Evolutionary conservation across 2,888 invertebrate genomes (phyloP).

Genomic region (Anarsia innoxiella): DNA sequence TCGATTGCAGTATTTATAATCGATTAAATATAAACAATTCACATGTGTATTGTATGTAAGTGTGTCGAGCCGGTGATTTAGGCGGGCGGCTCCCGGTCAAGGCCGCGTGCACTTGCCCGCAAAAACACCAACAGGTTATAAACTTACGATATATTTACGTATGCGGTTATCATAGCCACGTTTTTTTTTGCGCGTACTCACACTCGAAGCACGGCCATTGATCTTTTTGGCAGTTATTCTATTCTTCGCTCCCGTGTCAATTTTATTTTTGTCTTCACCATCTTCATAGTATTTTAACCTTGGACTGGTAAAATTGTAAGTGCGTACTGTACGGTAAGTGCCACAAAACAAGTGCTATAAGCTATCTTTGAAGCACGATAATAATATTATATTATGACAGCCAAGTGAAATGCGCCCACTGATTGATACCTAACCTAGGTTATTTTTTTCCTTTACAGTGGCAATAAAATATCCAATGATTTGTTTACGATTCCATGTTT

Average conservation of each 20-base stretch:
- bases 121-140: constrained; percentile 63
- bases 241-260: too few species aligned
- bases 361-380: too few species aligned
- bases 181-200: constrained; percentile 33
- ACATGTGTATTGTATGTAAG: constrained; percentile 1
- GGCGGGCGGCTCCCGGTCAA: constrained; percentile 55
- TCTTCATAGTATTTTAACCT: too few species aligned
- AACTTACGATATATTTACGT: too few species aligned
- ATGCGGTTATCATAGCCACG: constrained; percentile 42
- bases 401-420: too few species aligned
- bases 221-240: constrained; percentile 24
- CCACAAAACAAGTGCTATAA: too few species aligned
- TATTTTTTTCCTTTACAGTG: not conserved
- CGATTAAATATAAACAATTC: not conserved
- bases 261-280: too few species aligned
- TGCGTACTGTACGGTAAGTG: too few species aligned
- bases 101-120: constrained; percentile 62
- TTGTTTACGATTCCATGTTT: not conserved
- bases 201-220: constrained; percentile 30
- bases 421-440: too few species aligned
- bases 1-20: not conserved
- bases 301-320: too few species aligned
- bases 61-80: constrained; percentile 35
- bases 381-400: too few species aligned
- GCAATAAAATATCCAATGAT: not conserved